These are phyloP conservation scores for Cygnus atratus DNA, from an alignment of 2,113 vertebrate genomes.

Conservation along the genomic window DNA sequence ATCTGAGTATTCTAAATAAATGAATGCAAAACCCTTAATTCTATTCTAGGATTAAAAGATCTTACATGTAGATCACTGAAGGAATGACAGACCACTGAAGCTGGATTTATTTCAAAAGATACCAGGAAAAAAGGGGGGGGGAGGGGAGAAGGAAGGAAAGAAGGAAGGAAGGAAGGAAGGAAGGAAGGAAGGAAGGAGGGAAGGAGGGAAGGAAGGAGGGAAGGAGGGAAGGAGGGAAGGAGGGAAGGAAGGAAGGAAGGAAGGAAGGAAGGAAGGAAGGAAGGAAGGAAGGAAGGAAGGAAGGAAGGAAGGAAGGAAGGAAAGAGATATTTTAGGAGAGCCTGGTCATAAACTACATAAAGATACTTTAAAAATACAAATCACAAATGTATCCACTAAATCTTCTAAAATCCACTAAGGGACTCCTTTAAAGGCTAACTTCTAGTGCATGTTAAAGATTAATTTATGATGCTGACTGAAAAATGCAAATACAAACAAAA, in stretches of 20 bases:
- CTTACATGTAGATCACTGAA: background rate
- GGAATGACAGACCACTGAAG: background rate
- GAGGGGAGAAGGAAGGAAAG: too few relatives aligned
- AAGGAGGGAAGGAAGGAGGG: too few relatives aligned
- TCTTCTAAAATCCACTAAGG: background rate
- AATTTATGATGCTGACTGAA: background rate
- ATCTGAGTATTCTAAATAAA: background rate
- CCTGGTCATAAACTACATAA: background rate
- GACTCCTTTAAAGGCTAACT: background rate
- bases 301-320: too few relatives aligned
- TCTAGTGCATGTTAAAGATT: background rate
- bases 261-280: too few relatives aligned
- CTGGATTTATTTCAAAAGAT: background rate
- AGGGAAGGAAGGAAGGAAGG: too few relatives aligned
- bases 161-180: too few relatives aligned
- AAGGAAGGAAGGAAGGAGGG: too few relatives aligned
- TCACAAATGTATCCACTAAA: background rate
- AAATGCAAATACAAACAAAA: background rate
- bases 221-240: too few relatives aligned
- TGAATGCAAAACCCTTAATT: background rate
- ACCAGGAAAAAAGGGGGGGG: too few relatives aligned
- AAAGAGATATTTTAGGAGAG: background rate
- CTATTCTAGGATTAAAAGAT: background rate
- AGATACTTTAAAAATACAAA: background rate
- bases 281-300: too few relatives aligned